phyloP scores from a whole-genome alignment of 2,888 invertebrate species.

The Leucoma salicis region DNA sequence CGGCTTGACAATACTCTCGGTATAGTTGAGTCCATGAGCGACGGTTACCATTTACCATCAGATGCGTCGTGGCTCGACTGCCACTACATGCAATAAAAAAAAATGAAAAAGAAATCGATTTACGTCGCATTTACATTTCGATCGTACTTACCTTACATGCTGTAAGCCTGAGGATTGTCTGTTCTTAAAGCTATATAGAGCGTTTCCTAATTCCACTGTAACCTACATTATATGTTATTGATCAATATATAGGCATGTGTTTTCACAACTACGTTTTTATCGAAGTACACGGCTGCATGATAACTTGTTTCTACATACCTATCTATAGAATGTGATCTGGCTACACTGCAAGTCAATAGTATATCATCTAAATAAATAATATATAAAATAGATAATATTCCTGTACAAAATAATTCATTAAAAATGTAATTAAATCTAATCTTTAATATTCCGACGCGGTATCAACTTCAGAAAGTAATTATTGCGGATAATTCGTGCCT shows the following conservation, averaged over 20 bases:
- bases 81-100: too few relatives aligned
- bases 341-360: too few relatives aligned
- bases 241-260: constrained; percentile 17
- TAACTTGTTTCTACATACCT: not conserved
- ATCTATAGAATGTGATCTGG: not conserved
- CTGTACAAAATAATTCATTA: not conserved
- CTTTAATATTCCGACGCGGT: not conserved
- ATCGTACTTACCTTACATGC: too few relatives aligned
- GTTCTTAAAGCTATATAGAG: not conserved
- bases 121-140: too few relatives aligned
- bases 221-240: constrained; percentile 24
- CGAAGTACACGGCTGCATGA: not conserved
- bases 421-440: not conserved
- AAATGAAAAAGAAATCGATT: too few relatives aligned
- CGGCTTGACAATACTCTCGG: too few relatives aligned
- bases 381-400: too few relatives aligned
- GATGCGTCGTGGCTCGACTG: too few relatives aligned
- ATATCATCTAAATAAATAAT: too few relatives aligned
- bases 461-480: not conserved
- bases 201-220: constrained; percentile 21
- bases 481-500: not conserved
- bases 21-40: too few relatives aligned
- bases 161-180: too few relatives aligned
- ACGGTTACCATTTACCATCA: too few relatives aligned
- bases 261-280: constrained; percentile 5